phyloP scores from a whole-genome alignment of 2,888 invertebrate species.

The Halictus quadricinctus region DNA sequence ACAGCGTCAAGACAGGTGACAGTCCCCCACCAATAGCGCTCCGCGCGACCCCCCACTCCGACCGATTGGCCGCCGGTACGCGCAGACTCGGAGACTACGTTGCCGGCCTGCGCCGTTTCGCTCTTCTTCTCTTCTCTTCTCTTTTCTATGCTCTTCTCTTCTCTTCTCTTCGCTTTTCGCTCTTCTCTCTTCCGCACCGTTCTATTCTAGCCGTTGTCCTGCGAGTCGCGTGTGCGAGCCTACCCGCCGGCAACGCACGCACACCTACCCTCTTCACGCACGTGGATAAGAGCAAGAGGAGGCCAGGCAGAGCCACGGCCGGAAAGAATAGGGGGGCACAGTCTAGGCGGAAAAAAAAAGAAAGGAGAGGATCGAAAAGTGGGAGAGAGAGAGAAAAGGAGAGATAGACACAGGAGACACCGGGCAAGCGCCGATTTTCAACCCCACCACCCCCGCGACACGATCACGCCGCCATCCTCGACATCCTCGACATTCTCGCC shows the following conservation, averaged over 20 bases:
- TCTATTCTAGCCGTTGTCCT: not conserved
- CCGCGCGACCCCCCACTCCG: conserved; percentile 28
- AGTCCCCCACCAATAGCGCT: conserved; percentile 52
- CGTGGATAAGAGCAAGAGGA: conserved; percentile 45
- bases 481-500: conserved; percentile 3
- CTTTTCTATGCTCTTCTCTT: not conserved
- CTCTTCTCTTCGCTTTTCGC: not conserved
- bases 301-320: conserved; percentile 17
- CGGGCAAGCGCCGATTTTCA: conserved; percentile 66
- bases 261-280: conserved; percentile 31
- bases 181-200: not conserved
- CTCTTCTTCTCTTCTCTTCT: not conserved
- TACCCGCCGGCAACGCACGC: conserved; percentile 34
- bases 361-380: conserved; percentile 10
- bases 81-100: conserved; percentile 38
- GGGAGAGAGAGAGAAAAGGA: conserved; percentile 15
- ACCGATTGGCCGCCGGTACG: conserved; percentile 10
- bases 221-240: conserved; percentile 32
- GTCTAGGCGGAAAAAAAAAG: conserved; percentile 45
- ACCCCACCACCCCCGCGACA: conserved; percentile 61
- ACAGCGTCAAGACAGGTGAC: conserved; percentile 66
- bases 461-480: conserved; percentile 57
- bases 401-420: conserved; percentile 45
- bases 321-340: conserved; percentile 39
- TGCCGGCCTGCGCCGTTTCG: conserved; percentile 4